Conservation (phyloP, 1,140 invertebrate species). For the Phymorhynchus buccinoides region DNA sequence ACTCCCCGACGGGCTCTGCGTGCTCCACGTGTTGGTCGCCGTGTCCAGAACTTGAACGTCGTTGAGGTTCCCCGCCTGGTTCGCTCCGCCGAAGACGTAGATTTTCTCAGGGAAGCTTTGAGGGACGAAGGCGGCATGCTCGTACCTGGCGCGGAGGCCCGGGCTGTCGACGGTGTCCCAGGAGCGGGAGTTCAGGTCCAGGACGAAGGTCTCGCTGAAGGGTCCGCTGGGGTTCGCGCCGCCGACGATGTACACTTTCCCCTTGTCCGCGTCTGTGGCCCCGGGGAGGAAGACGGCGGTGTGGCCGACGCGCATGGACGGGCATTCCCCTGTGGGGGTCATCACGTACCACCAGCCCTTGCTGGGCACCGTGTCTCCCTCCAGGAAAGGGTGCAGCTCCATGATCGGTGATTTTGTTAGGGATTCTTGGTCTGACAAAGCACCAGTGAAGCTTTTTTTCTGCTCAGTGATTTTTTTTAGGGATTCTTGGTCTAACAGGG, state of each 20-base stretch:
- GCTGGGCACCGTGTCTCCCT: conserved; percentile 60
- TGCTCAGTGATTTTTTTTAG: no score
- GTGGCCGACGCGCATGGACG: conserved; percentile 72
- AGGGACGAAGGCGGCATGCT: conserved; percentile 70
- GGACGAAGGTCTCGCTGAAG: conserved; percentile 69
- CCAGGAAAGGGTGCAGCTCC: conserved; percentile 72
- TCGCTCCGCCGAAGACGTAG: conserved; percentile 72
- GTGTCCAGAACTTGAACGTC: conserved; percentile 70
- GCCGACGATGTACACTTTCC: conserved; percentile 71
- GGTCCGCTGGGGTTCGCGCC: conserved; percentile 71
- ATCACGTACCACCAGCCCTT: conserved; percentile 70
- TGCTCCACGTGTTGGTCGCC: conserved; percentile 60
- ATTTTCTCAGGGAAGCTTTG: conserved; percentile 63
- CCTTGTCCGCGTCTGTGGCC: conserved; percentile 56
- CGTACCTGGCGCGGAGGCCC: conserved; percentile 68
- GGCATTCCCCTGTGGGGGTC: conserved; percentile 67
- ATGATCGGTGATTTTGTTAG: conserved; percentile 48
- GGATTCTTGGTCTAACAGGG: no score
- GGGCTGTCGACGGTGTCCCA: conserved; percentile 69
- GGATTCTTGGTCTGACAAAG: no score
- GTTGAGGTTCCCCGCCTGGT: conserved; percentile 71
- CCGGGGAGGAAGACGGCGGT: conserved; percentile 62
- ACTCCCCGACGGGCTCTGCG: conserved; percentile 57
- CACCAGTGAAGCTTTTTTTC: no score
- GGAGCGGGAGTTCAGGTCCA: conserved; percentile 68